These are phyloP conservation scores for Palythoa grandiflora DNA, from an alignment of 92 coral and sea anemone genomes.

Conservation along the genomic window DNA sequence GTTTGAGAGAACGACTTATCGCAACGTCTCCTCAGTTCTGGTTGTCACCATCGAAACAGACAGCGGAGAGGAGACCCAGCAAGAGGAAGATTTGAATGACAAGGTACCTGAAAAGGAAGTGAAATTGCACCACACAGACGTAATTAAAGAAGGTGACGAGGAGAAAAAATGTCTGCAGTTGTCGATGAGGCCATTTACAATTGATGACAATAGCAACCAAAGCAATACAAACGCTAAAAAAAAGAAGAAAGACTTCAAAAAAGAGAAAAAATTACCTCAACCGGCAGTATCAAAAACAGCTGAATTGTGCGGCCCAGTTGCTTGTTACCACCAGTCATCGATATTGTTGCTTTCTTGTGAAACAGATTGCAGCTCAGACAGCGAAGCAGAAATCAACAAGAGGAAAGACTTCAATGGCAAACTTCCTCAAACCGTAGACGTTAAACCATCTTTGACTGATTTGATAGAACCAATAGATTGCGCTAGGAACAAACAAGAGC, in stretches of 20 bases:
- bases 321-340: constrained; percentile 4
- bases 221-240: background rate
- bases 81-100: background rate
- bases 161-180: background rate
- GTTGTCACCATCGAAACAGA: background rate
- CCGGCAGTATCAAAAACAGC: background rate
- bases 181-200: background rate
- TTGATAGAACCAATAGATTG: background rate
- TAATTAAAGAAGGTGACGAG: background rate
- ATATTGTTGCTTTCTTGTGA: constrained; percentile 26
- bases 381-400: constrained; percentile 7
- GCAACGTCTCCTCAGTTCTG: background rate
- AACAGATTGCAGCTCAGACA: constrained; percentile 29
- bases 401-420: background rate
- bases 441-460: background rate
- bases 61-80: background rate
- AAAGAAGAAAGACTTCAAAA: background rate
- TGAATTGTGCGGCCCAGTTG: background rate
- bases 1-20: background rate
- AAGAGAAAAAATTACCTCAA: background rate
- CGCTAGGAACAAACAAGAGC: background rate
- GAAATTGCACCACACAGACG: background rate
- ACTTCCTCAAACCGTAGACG: background rate
- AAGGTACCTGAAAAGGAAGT: background rate
- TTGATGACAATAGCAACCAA: background rate